Conservation (phyloP, 2,113 vertebrate species). For the Athene noctua region DNA sequence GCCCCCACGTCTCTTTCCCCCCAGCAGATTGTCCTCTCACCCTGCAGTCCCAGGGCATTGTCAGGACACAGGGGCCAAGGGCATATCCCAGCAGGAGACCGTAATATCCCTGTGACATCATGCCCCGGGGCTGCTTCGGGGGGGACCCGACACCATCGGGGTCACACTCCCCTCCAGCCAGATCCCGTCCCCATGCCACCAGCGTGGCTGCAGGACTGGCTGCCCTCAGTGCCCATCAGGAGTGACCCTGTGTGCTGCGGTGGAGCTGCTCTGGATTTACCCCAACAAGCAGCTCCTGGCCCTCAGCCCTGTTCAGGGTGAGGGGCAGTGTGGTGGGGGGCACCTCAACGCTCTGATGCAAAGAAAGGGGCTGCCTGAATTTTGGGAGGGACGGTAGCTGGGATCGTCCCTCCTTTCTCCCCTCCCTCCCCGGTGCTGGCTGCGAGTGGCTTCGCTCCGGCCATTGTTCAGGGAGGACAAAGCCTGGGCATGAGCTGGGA, state of each 20-base stretch:
- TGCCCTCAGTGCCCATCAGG: too few relatives aligned
- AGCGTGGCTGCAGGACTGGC: accelerated
- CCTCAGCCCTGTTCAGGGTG: not conserved
- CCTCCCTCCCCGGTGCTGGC: not conserved
- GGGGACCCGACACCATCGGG: accelerated
- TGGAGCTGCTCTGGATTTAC: not conserved
- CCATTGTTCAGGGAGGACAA: not conserved
- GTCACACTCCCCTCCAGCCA: not conserved
- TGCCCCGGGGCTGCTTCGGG: too few relatives aligned
- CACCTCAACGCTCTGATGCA: not conserved
- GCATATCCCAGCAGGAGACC: not conserved
- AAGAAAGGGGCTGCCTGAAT: not conserved
- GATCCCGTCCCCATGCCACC: not conserved
- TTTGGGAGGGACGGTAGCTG: accelerated
- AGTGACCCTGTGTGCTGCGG: not conserved
- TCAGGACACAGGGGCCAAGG: not conserved
- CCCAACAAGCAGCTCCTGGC: not conserved
- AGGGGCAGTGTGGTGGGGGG: too few relatives aligned
- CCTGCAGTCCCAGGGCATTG: not conserved
- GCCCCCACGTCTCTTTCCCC: not conserved
- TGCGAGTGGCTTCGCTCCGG: not conserved
- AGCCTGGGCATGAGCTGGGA: not conserved
- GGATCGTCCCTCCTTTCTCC: not conserved
- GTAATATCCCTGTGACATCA: not conserved
- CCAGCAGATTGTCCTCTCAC: accelerated